These are phyloP conservation scores for Rotaria magnacalcarata DNA, from an alignment of 2,888 invertebrate genomes.

Conservation along the genomic window DNA sequence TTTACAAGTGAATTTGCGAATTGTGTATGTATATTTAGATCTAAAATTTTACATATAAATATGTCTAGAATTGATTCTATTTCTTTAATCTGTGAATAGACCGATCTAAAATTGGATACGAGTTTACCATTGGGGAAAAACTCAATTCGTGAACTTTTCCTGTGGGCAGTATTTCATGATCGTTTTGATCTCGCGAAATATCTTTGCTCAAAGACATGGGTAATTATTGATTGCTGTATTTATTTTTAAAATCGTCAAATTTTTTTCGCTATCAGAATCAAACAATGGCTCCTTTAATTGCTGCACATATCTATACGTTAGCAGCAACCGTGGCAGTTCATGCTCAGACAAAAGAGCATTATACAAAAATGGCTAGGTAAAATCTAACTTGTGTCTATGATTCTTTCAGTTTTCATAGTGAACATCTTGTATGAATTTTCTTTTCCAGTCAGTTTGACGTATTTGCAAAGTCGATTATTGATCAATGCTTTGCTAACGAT, in stretches of 20 bases:
- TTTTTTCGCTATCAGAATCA: not conserved
- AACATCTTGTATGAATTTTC: not conserved
- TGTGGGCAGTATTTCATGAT: not conserved
- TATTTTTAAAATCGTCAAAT: no score
- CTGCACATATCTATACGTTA: not conserved
- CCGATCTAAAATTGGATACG: not conserved
- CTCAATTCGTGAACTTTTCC: not conserved
- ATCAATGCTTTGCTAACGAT: slow-evolving; percentile 17
- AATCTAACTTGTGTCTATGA: not conserved
- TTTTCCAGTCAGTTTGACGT: slow-evolving; percentile 14
- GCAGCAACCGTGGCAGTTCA: not conserved
- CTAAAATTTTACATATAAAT: not conserved
- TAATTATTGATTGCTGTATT: not conserved
- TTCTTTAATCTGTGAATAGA: no score
- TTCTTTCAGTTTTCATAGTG: not conserved
- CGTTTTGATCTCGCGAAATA: slow-evolving; percentile 18
- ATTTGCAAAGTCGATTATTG: not conserved
- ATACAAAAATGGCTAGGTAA: not conserved
- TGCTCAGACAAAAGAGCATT: not conserved
- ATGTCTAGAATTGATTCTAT: not conserved
- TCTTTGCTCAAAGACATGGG: slow-evolving; percentile 34
- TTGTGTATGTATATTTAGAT: not conserved
- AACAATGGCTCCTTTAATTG: not conserved
- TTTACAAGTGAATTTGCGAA: not conserved
- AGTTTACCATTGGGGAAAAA: not conserved